Percentiles rank a stretch among this genome's conserved stretches.
These are phyloP conservation scores for Theodoxus fluviatilis DNA, from an alignment of 2,888 invertebrate species.

Conservation along the genomic window DNA sequence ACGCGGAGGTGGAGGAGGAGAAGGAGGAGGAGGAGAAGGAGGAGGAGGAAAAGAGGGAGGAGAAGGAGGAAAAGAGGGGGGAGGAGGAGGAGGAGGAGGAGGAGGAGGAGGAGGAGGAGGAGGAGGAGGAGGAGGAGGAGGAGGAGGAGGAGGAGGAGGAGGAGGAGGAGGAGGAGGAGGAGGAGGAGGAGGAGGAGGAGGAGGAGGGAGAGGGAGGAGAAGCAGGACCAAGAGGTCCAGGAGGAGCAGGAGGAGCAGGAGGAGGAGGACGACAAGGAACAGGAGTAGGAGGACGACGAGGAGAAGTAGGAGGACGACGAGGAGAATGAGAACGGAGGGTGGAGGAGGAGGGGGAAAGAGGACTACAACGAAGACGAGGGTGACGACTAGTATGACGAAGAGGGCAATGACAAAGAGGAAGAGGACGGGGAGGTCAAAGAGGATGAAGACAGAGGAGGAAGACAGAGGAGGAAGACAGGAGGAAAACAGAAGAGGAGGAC, in stretches of 20 bases:
- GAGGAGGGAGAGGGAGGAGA: neutral
- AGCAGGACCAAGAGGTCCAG: neutral
- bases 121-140: neutral
- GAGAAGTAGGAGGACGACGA: neutral
- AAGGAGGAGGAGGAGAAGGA: neutral
- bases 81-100: neutral
- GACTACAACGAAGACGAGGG: neutral
- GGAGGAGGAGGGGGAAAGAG: neutral
- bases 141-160: neutral
- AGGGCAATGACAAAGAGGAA: neutral
- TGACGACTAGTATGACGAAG: neutral
- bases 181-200: neutral
- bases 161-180: neutral
- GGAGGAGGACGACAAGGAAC: neutral
- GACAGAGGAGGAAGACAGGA: no score
- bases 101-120: neutral
- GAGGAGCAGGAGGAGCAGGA: neutral
- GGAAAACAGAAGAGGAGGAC: no score
- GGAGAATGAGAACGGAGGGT: neutral
- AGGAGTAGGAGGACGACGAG: neutral
- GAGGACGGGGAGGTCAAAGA: neutral
- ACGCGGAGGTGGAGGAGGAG: neutral
- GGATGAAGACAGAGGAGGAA: no score
- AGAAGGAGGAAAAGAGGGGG: neutral
- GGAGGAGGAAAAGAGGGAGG: neutral